Base-by-base conservation (phyloP, 2,113 vertebrate genomes). In the Chitala chitala region DNA sequence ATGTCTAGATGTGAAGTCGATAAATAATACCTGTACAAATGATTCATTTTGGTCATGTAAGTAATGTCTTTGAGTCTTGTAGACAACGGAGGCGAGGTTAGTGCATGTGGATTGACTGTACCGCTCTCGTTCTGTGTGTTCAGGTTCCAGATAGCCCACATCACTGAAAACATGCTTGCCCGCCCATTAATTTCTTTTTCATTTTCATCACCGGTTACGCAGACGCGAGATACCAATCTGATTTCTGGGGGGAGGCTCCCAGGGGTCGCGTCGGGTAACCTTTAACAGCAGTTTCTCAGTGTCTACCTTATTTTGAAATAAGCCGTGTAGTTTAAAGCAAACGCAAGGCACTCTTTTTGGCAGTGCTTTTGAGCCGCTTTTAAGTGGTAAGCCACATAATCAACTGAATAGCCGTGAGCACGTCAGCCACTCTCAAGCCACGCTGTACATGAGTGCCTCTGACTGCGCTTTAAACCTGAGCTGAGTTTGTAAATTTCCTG, bases 11-110 rank as follows among this genome's bases (percentile, higher is more conserved):
- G n/a, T n/a, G n/a, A n/a, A n/a, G n/a, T n/a, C n/a, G n/a, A n/a
- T n/a, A 6, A 33, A 6, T 63, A 15, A 22, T 63, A 63, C 10
- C 6, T 63, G 59, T 33, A 38, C 31, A 29, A 38, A 33, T 63
- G 59, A 63, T 63, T 63, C 59, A 46, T 68, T 68, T 26, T 46
- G 38, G n/a, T 68, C 22, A 42, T 36, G n/a, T 68, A 48, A 46
- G 38, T 68, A 68, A 46, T 15, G 42, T 68, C 42, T 68, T 10
- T 48, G 40, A 26, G 38, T 46, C 13, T 8, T 20, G 64, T 68
- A 55, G 26, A 46, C 44, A 48, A 24, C 46, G 22, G 13, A 42
- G 15, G 5, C 12, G 9, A 66, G 12, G 44, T 68, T 46, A 26
- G 40, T 46, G 40, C 24, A 46, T 68, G 64, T 68, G 64, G 42